Conservation (phyloP, 2,113 vertebrate genomes). For the Climacteris rufus region DNA sequence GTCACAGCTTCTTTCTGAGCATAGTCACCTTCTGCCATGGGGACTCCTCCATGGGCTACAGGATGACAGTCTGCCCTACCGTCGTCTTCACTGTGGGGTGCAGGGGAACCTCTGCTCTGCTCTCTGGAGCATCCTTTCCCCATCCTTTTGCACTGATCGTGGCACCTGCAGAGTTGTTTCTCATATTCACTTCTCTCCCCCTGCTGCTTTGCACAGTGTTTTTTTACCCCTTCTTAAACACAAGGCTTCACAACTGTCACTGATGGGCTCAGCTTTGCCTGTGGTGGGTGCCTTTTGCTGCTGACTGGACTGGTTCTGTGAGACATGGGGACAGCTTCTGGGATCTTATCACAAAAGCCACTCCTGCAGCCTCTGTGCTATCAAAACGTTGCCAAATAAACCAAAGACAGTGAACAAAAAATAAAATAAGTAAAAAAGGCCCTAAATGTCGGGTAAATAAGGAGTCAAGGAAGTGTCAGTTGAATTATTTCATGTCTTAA, state of each 20-base stretch:
- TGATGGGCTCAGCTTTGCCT: background rate
- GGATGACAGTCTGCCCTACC: background rate
- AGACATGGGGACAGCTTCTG: background rate
- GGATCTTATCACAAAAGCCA: background rate
- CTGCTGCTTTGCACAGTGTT: background rate
- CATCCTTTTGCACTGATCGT: background rate
- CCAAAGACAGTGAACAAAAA: background rate
- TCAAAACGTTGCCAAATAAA: background rate
- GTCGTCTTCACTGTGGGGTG: background rate
- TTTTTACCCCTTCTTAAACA: background rate
- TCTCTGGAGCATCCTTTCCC: background rate
- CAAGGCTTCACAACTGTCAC: accelerated
- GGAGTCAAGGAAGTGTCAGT: background rate
- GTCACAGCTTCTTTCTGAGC: background rate
- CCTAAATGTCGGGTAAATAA: background rate
- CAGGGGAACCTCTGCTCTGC: background rate
- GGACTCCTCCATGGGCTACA: background rate
- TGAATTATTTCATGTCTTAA: background rate
- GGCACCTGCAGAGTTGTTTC: background rate
- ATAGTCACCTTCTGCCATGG: accelerated
- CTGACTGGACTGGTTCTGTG: background rate
- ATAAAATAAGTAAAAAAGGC: background rate
- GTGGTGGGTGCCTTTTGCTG: background rate
- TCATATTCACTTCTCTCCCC: background rate
- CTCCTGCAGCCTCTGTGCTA: background rate